Base-by-base conservation (phyloP, 2,888 invertebrate species). In the Drosophila lutescens region DNA sequence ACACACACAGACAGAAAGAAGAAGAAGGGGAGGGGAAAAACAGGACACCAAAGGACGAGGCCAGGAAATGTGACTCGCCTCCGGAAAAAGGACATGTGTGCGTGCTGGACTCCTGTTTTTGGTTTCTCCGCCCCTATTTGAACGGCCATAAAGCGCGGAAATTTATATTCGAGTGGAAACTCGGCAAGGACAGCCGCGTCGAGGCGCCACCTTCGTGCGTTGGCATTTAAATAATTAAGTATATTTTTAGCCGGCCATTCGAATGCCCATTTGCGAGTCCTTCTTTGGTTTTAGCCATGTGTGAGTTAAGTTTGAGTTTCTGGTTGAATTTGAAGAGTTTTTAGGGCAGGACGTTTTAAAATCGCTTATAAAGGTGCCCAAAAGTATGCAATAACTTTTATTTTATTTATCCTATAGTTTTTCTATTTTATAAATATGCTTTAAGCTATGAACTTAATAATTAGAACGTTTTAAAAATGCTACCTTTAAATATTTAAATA, bases 141-240 rank as follows among this genome's bases (percentile, higher is more conserved):
- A 40, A 47, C 59, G 46, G 71, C 88, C 71, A 89, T 85, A 85
- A 84, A 84, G 79, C 86, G 89, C 86, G 88, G 74, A 89, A 89
- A 87, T 89, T 68, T 88, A 80, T 86, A 73, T 84, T 83, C 74
- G 17, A 26, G 56, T 34, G 72, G 69, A 34, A 73, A 36, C 57
- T 50, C 53, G 49, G 59, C 68, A 59, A 70, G 79, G 82, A 85
- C 60, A 55, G 53, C 49, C 47, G 26, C 46, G 46, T 30, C 36
- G 40, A 67, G 70, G 58, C 68, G 74, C 61, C 61, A 53, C 59
- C 68, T 41, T 58, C 59, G 32, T 34, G 49, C 47, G 63, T 30
- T 66, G 73, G 70, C 83, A 79, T 83, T 89, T 89, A 67, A 86
- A 89, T 86, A 86, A 89, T 86, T 88, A 89, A 86, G 74, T 76